Evolutionary conservation across 2,113 vertebrate genomes (phyloP), one percentile per base, ranked within the genome.

Genomic region (Penelope pileata): DNA sequence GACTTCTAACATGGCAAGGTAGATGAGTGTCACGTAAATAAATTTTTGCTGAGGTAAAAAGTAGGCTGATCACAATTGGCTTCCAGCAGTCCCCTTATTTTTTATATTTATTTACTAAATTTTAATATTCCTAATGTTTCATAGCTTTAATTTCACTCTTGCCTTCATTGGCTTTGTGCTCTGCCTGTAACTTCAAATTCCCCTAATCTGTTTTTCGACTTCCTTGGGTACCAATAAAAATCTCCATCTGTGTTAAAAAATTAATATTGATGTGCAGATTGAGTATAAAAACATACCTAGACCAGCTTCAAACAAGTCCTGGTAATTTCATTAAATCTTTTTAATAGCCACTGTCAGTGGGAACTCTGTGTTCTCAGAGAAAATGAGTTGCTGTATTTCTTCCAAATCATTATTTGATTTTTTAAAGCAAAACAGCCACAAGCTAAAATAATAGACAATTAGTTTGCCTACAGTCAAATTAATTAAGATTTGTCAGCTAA

Each of bases 271-370:
- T 97, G 86, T 94, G 51, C 84, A 97, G 91, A 87, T 88, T 97
- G 95, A 94, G 88, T 93, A 95, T 88, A 95, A 97, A 97, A 96
- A 93, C 88, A 70, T 96, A 97, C 85, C 77, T 90, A 94, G 51
- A 73, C 75, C 81, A 96, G 82, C 68, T 97, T 97, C 91, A 95
- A 91, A 96, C 86, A 96, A 96, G 85, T 95, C 82, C 78, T 94
- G 86, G 88, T 94, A 88, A 96, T 95, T 96, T 96, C 78, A 94
- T 95, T 97, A 96, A 97, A 97, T 98, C 95, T 97, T 96, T 94
- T 97, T 96, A 98, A 97, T 94, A 94, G 70, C 36, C 64, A 27
- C 77, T 96, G 83, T 97, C 91, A 89, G 91, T 83, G 45, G 69
- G 86, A 97, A 85, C 67, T 42, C 69, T 86, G n/a, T 94, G 87